A percentile compares a stretch with the other conserved stretches of the same genome.
phyloP scores from a whole-genome alignment of 2,113 vertebrate genomes.

The Corythoichthys intestinalis region DNA sequence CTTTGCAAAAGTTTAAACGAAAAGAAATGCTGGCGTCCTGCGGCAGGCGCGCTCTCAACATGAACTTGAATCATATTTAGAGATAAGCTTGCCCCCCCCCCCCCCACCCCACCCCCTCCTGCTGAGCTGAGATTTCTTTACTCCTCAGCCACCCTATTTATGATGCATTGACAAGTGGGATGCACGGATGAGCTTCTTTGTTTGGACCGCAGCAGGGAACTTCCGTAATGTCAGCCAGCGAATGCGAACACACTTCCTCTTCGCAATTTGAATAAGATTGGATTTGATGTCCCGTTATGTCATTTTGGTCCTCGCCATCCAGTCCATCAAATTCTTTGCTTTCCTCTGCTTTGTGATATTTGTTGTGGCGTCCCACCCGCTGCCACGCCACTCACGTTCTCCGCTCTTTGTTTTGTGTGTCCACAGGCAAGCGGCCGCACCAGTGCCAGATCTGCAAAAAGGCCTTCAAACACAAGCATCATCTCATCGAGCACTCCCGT shows the following conservation, averaged over 20 bases:
- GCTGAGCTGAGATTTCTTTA: constrained; percentile 48
- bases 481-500: constrained; percentile 97
- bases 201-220: constrained; percentile 63
- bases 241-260: constrained; percentile 55
- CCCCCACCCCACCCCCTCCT: not conserved
- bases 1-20: not conserved
- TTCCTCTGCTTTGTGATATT: constrained; percentile 49
- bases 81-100: constrained; percentile 44
- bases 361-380: constrained; percentile 29
- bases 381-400: constrained; percentile 31
- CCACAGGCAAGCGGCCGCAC: constrained; percentile 94
- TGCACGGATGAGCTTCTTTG: constrained; percentile 57
- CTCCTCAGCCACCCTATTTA: constrained; percentile 61
- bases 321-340: constrained; percentile 48
- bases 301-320: constrained; percentile 51
- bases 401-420: constrained; percentile 59
- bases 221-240: constrained; percentile 56
- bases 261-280: constrained; percentile 56
- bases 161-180: constrained; percentile 52
- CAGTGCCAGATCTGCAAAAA: constrained; percentile 99
- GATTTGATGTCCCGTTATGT: constrained; percentile 46
- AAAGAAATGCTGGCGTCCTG: not conserved
- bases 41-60: constrained; percentile 9
- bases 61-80: constrained; percentile 46
- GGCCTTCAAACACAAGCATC: constrained; percentile 99